Conservation (phyloP, 2,888 invertebrate species). For the Campoletis raptor region DNA sequence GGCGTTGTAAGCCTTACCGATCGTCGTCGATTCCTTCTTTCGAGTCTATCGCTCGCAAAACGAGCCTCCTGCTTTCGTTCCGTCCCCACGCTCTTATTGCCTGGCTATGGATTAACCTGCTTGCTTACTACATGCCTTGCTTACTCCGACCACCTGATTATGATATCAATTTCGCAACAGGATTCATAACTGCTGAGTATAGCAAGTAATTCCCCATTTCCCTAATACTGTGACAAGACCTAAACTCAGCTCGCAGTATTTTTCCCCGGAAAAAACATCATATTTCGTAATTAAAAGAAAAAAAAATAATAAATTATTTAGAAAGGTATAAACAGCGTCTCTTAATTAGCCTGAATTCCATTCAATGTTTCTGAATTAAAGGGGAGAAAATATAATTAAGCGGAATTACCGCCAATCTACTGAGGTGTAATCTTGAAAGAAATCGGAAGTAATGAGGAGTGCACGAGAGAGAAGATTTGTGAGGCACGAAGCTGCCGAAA, state of each 20-base stretch:
- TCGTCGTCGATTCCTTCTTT: conserved; percentile 54
- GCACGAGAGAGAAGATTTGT: conserved; percentile 32
- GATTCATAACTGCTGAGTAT: conserved; percentile 19
- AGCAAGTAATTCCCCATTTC: neutral
- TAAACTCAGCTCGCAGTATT: neutral
- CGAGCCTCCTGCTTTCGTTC: conserved; percentile 15
- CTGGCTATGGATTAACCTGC: conserved; percentile 2
- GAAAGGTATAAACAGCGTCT: neutral
- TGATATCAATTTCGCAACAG: conserved; percentile 39
- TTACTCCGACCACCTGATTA: conserved; percentile 16
- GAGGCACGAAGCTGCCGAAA: conserved; percentile 57
- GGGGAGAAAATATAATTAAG: conserved; percentile 26
- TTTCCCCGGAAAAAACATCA: neutral
- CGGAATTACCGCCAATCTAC: conserved; percentile 8
- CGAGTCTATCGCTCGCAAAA: neutral
- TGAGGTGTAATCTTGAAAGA: conserved; percentile 17
- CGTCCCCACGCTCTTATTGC: conserved; percentile 38
- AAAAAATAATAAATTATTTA: conserved; percentile 4
- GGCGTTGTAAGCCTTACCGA: conserved; percentile 39
- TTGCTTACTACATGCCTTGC: neutral
- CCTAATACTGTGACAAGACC: neutral
- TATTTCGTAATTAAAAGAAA: neutral
- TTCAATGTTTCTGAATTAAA: neutral
- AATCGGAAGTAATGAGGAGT: conserved; percentile 22
- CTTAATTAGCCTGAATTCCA: neutral